Evolutionary conservation across 2,888 invertebrate species (phyloP), one percentile per base, ranked within the genome.

Genomic region (Mamestra brassicae): DNA sequence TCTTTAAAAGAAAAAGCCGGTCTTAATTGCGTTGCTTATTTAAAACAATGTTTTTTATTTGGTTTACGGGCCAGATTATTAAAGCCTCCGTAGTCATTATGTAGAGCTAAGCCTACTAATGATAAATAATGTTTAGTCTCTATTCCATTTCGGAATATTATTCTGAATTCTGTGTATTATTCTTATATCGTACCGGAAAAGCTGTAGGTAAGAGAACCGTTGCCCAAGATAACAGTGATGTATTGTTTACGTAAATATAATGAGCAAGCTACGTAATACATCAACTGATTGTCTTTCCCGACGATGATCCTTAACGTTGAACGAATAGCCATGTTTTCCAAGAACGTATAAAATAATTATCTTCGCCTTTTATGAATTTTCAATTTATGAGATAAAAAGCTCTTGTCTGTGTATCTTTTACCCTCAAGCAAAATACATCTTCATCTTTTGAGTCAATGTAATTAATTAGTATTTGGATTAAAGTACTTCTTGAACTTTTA

Each of bases 231-330:
- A 71, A 55, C 57, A 58, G 36, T 68, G 81, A 85, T 76, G 57
- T 81, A 81, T 81, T 85, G 36, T 80, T 84, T 54, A 45, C 47
- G 26, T 64, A 65, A 80, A 73, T 79, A 63, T 65, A 66, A 47
- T 73, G 73, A n/a, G 17, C 58, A 54, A 45, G 52, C 52, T n/a
- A 54, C 36, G 34, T 77, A 79, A 83, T 83, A 71, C 47, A 71
- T 66, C 65, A 79, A 62, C 42, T 38, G 64, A 78, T 64, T 64
- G 15, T 68, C 34, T 36, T 54, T 45, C 34, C 10, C 10, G 13
- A 10, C 52, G 0, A 62, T 52, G 52, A 57, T 61, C 26, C 50
- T 62, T 57, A 52, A 34, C n/a, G 1, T 38, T 26, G 45, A 63
- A 71, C n/a, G 15, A n/a, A 74, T 38, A 54, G 8, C 26, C 52